Evolutionary conservation across 2,113 vertebrate genomes (phyloP).

Genomic region (Pteronura brasiliensis): DNA sequence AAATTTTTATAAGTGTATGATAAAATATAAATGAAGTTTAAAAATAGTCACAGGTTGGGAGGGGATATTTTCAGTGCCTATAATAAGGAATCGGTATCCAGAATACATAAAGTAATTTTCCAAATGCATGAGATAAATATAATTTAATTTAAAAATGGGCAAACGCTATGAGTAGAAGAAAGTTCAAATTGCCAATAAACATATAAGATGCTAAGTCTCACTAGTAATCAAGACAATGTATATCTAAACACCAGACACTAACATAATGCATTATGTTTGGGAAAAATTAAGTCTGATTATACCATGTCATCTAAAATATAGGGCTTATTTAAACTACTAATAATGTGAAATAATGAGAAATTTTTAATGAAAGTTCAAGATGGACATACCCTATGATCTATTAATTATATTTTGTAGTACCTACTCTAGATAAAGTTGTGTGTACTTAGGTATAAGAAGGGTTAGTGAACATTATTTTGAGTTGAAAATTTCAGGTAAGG

Average conservation of each 20-base stretch:
- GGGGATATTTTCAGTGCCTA: neutral
- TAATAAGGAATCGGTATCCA: neutral
- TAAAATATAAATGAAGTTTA: constrained; percentile 11
- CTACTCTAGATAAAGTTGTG: neutral
- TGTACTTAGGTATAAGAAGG: neutral
- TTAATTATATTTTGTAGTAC: neutral
- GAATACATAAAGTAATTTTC: neutral
- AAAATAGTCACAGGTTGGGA: neutral
- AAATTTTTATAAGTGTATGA: neutral
- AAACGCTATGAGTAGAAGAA: neutral
- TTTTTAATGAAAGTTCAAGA: neutral
- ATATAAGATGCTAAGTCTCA: neutral
- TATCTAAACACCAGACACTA: neutral
- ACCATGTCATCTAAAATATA: neutral
- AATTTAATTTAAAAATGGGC: neutral
- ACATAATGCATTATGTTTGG: neutral
- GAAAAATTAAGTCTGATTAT: neutral
- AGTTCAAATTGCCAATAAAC: neutral
- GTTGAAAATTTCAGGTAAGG: neutral
- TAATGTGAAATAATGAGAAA: neutral
- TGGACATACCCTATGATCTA: neutral
- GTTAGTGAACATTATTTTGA: neutral
- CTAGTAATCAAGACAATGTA: neutral
- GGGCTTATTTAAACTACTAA: neutral
- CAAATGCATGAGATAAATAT: neutral